Conservation (phyloP, 2,888 invertebrate species). For the Geophilus truncorum region DNA sequence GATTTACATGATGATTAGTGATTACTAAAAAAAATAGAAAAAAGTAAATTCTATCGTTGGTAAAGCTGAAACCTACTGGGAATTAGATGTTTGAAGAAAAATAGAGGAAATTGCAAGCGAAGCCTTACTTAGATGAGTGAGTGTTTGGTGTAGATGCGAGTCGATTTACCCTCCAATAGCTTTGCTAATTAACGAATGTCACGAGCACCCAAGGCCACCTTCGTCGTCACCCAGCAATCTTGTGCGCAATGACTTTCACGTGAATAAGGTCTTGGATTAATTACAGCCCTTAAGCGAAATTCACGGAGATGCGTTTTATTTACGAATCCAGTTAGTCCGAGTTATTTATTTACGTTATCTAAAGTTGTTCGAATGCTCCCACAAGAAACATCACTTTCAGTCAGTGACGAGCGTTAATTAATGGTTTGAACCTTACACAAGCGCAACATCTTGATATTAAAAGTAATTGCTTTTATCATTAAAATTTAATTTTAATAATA, state of each 20-base stretch:
- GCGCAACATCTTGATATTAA: neutral
- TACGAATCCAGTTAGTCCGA: neutral
- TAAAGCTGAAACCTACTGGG: neutral
- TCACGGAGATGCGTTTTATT: neutral
- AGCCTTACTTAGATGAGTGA: neutral
- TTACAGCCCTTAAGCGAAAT: neutral
- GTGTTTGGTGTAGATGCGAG: neutral
- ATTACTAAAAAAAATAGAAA: no score
- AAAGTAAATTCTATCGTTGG: no score
- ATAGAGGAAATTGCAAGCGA: neutral
- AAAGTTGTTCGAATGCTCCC: neutral
- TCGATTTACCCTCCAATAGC: neutral
- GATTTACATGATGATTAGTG: no score
- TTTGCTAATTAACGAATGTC: neutral
- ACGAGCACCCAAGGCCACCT: neutral
- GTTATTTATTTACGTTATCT: neutral
- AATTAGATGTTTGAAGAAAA: neutral
- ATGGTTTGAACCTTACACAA: neutral
- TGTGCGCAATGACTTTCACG: neutral
- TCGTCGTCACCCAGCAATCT: neutral
- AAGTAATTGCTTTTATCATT: neutral
- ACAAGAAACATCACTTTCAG: neutral
- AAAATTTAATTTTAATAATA: neutral
- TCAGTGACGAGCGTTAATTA: neutral
- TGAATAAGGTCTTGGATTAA: neutral